Percentiles rank a stretch among this genome's conserved stretches.
phyloP scores from a whole-genome alignment of 2,797 vertebrate species.

The Philypnodon macrostomus region DNA sequence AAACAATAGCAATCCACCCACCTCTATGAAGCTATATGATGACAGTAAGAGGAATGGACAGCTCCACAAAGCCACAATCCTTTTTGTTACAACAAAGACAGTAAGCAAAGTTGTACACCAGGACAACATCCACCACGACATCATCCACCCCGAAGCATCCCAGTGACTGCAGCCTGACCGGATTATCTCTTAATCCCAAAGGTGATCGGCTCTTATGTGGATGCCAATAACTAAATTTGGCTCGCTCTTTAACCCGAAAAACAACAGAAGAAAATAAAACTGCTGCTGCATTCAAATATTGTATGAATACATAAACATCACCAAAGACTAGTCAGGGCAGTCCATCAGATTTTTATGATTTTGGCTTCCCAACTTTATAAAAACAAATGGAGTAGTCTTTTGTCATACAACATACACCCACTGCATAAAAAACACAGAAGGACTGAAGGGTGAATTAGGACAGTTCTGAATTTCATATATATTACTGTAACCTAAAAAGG shows the following conservation, averaged over 20 bases:
- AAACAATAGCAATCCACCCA: slow-evolving; percentile 5
- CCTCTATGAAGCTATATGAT: slow-evolving; percentile 6
- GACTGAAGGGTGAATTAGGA: no score
- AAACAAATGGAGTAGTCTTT: background rate
- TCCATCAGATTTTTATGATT: no score
- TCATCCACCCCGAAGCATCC: slow-evolving; percentile 7
- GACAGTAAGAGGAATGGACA: slow-evolving; percentile 9
- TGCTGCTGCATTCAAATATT: background rate
- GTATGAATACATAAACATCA: background rate
- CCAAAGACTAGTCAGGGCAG: no score
- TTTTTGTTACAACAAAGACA: slow-evolving; percentile 12
- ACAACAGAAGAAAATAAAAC: slow-evolving; percentile 1
- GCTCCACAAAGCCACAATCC: slow-evolving; percentile 7
- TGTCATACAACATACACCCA: background rate
- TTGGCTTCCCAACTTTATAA: background rate
- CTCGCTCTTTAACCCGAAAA: background rate
- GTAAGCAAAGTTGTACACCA: slow-evolving; percentile 25
- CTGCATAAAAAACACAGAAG: background rate
- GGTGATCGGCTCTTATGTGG: slow-evolving; percentile 28
- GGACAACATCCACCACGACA: slow-evolving; percentile 1
- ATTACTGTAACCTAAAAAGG: no score
- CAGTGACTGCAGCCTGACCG: slow-evolving; percentile 29
- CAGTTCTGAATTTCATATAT: no score
- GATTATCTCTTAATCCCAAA: slow-evolving; percentile 45
- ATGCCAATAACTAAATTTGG: slow-evolving; percentile 6